These are phyloP conservation scores for Cistogaster globosa DNA, from an alignment of 2,888 invertebrate species.

Conservation along the genomic window DNA sequence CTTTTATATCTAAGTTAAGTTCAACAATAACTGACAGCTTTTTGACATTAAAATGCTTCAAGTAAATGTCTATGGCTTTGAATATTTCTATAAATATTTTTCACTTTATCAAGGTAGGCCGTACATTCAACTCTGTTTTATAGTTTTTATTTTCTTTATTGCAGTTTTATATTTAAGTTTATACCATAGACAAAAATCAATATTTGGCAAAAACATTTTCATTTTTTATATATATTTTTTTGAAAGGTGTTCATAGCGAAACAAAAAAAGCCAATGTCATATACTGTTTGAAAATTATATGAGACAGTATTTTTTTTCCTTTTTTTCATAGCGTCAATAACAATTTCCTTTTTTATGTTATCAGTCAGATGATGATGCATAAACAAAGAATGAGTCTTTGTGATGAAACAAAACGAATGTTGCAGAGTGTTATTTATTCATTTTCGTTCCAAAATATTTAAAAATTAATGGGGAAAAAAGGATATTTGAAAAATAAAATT, in stretches of 20 bases:
- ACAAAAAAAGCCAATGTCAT: background rate
- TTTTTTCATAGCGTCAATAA: too few species aligned
- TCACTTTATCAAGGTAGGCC: slow-evolving; percentile 5
- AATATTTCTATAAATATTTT: too few species aligned
- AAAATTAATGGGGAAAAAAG: too few species aligned
- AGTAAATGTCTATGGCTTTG: too few species aligned
- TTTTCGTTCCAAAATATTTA: too few species aligned
- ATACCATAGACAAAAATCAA: background rate
- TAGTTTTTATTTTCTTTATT: too few species aligned
- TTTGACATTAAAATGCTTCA: background rate
- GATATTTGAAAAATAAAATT: too few species aligned
- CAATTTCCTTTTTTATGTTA: background rate
- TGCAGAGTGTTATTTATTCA: too few species aligned
- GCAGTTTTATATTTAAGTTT: background rate
- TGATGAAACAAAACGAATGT: background rate
- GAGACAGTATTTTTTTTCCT: background rate
- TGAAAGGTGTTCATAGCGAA: background rate
- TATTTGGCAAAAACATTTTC: background rate
- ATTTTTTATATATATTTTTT: too few species aligned
- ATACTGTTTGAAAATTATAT: background rate
- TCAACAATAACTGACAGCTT: background rate
- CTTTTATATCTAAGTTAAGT: background rate
- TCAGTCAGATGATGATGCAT: background rate
- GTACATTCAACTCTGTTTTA: slow-evolving; percentile 1
- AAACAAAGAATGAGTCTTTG: background rate